Base-by-base conservation (phyloP, 2,113 vertebrate genomes). In the Onychorhynchus coronatus region DNA sequence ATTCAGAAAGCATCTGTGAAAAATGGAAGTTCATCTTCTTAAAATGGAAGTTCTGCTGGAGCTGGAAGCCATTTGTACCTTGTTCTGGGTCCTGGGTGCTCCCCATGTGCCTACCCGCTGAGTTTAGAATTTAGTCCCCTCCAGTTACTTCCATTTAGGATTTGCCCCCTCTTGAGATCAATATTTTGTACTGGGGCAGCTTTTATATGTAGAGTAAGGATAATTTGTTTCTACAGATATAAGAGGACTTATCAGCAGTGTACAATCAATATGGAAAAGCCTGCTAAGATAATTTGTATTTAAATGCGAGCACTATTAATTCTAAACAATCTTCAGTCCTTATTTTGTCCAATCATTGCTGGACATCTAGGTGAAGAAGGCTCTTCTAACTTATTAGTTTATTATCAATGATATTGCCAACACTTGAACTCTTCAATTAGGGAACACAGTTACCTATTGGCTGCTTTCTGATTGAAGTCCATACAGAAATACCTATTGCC, bases 221-320 rank as follows among this genome's bases (percentile, higher is more conserved):
- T 97, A 65, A 96, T 93, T 97, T 98, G 96, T 96, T 97, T 98
- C 97, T 98, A 93, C 86, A 90, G 95, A 93, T 97, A 93, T 73
- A 88, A 85, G 77, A 96, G 47, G 66, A 62, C 74, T 91, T 88
- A 93, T 89, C 88, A 91, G 94, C 94, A 96, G 88, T 86, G 76
- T 79, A 72, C 46, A 94, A 94, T 97, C 85, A 90, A 85, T 84
- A 74, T 88, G 74, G 82, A 96, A 94, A 97, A 92, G 78, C 74
- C 70, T 92, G 41, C 91, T 67, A 92, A 82, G 85, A 92, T 96
- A 62, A 96, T 97, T 96, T 96, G 87, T 95, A 78, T 77, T 95
- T 96, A 93, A 94, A 85, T 75, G n/a, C 58, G 88, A 70, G n/a
- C 85, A 88, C 68, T 63, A 62, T 90, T 89, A 89, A 95, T 96